phyloP scores from a whole-genome alignment of 2,888 invertebrate species.

The Agrilus cyanescens region DNA sequence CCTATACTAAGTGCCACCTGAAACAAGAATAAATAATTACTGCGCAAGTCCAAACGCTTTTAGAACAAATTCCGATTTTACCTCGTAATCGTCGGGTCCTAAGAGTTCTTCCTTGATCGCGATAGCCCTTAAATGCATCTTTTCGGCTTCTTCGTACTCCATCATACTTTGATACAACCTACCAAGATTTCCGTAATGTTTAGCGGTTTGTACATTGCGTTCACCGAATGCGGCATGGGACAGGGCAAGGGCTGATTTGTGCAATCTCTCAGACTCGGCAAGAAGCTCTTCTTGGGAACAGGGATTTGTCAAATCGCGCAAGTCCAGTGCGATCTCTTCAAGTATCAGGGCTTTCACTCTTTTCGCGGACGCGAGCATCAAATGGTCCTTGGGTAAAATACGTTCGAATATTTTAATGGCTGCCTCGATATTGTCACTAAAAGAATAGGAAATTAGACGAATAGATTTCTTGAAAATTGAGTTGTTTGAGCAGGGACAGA shows the following conservation, averaged over 20 bases:
- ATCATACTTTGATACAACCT: conserved; percentile 90
- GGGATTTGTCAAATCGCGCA: conserved; percentile 31
- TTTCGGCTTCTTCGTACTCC: conserved; percentile 74
- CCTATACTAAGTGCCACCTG: conserved; percentile 77
- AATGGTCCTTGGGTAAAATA: conserved; percentile 69
- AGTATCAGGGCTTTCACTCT: conserved; percentile 85
- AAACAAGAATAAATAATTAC: background rate
- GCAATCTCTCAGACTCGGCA: conserved; percentile 69
- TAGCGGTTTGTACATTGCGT: conserved; percentile 88
- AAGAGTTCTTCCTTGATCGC: conserved; percentile 78
- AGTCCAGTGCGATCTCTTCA: conserved; percentile 88
- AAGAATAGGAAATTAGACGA: conserved; percentile 1
- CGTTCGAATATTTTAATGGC: conserved; percentile 73
- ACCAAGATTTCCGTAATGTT: conserved; percentile 92
- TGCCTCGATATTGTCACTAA: conserved; percentile 66
- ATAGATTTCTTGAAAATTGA: no score
- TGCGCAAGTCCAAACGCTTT: no score
- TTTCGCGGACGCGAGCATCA: conserved; percentile 79
- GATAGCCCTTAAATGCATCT: conserved; percentile 89
- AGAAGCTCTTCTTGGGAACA: conserved; percentile 41
- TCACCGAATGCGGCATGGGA: conserved; percentile 80
- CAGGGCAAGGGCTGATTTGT: conserved; percentile 68
- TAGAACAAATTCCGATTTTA: conserved; percentile 10
- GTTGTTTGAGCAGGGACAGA: no score
- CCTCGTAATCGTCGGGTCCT: conserved; percentile 74